Conservation (phyloP, 2,888 invertebrate genomes). For the Hirtodrosophila histrioides region DNA sequence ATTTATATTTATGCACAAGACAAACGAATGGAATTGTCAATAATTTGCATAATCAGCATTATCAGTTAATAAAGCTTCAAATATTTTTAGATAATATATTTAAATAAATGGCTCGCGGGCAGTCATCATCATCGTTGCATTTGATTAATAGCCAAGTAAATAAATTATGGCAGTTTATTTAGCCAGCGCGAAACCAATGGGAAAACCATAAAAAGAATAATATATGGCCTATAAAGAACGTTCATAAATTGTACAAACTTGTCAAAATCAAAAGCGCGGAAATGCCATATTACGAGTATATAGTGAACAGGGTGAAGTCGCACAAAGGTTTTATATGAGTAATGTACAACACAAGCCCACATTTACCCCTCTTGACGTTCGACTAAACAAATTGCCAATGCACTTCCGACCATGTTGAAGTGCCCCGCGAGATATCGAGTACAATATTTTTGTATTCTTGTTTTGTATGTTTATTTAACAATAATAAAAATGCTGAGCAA, state of each 20-base stretch:
- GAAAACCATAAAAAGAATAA: constrained; percentile 40
- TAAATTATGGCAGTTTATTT: constrained; percentile 69
- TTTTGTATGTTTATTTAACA: constrained; percentile 58
- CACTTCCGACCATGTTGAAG: constrained; percentile 34
- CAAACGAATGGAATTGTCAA: too few species aligned
- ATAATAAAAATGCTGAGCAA: constrained; percentile 32
- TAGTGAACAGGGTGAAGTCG: constrained; percentile 5
- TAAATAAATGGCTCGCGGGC: constrained; percentile 23
- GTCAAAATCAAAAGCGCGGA: constrained; percentile 67
- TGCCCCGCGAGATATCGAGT: constrained; percentile 21
- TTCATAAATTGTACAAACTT: constrained; percentile 64
- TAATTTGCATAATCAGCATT: too few species aligned
- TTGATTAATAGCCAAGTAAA: constrained; percentile 66
- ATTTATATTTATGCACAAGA: neutral
- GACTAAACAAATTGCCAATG: constrained; percentile 41
- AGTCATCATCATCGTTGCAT: constrained; percentile 47
- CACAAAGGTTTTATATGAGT: constrained; percentile 13
- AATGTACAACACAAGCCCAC: constrained; percentile 7
- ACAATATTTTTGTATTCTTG: constrained; percentile 26
- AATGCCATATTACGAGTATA: constrained; percentile 55
- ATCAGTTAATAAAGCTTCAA: constrained; percentile 13
- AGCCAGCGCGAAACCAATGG: constrained; percentile 38
- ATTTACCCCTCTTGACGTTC: constrained; percentile 1
- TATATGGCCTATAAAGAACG: constrained; percentile 51
- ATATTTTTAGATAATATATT: constrained; percentile 23